Base-by-base conservation (phyloP, 2,113 vertebrate species). In the Chaetorhynchus papuensis region DNA sequence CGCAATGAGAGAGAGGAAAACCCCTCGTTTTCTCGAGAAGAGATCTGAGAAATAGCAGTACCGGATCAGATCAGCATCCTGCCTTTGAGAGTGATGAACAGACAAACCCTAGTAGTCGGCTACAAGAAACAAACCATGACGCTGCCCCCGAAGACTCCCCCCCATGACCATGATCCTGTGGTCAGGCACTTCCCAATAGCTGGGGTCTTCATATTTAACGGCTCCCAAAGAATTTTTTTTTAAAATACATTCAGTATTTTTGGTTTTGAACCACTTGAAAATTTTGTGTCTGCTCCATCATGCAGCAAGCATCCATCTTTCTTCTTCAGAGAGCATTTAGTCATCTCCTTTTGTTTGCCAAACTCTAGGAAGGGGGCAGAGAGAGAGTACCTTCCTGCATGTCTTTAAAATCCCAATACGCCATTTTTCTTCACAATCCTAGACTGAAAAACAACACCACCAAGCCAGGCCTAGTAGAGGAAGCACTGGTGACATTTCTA, bases 321-420 rank as follows among this genome's bases (percentile, higher is more conserved):
- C 68, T 76, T 93, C 37, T 77, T 83, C 63, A 81, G 89, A 56
- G 63, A 44, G 59, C 37, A 31, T 77, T 83, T 85, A 92, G 31
- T 86, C 19, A 52, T 66, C 39, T 42, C 21, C 65, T 86, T 85
- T 86, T 92, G 76, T 92, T 53, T 85, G 60, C 71, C 53, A 90
- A 60, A 50, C n/a, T 89, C 23, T 28, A 81, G 84, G 39, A 28
- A 47, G 64, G 50, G 39, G 18, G 41, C 75, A 84, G 13, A 49
- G 71, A 89, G 13, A 80, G 31, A 93, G 74, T 64, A 84, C 81
- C 56, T 91, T 92, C 45, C 52, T 78, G 52, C 47, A 82, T 33
- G 39, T 84, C 56, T 78, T 87, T 57, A 63, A 31, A 33, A 47
- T 8, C 33, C 39, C 15, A 26, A 39, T 65, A 35, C 31, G n/a